phyloP scores from a whole-genome alignment of 2,113 vertebrate species.

The Pituophis catenifer region DNA sequence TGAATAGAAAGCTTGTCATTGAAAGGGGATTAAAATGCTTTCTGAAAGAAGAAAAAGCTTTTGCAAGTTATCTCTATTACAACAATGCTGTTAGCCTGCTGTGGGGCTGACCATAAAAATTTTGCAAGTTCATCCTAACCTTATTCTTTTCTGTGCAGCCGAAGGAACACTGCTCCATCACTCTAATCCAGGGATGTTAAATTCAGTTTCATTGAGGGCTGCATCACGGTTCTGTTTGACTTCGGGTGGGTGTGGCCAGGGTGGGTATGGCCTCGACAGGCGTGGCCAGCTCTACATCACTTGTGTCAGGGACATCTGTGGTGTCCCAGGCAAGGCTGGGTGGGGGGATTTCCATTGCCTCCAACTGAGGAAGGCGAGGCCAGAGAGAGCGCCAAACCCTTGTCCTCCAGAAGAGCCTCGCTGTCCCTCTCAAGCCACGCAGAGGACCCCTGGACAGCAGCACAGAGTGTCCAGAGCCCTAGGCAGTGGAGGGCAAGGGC shows the following conservation, averaged over 20 bases:
- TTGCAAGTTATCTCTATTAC: background rate
- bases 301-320: too few species aligned
- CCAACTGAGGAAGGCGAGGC: background rate
- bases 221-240: too few species aligned
- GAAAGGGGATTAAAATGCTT: background rate
- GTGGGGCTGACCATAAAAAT: background rate
- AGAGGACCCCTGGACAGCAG: background rate
- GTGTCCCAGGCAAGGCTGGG: fast-evolving
- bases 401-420: background rate
- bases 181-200: background rate
- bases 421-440: background rate
- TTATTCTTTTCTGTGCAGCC: background rate
- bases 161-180: background rate
- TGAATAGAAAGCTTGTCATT: background rate
- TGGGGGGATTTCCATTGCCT: background rate
- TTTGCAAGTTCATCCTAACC: background rate
- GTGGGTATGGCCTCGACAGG: too few species aligned
- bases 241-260: too few species aligned
- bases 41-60: background rate
- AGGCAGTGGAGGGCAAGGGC: background rate
- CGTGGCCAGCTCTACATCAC: too few species aligned
- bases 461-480: too few species aligned
- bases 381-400: background rate
- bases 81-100: background rate
- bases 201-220: too few species aligned